Percentiles rank a stretch among this genome's conserved stretches.
phyloP scores from a whole-genome alignment of 2,113 vertebrate genomes.

The Tragelaphus imberbis region DNA sequence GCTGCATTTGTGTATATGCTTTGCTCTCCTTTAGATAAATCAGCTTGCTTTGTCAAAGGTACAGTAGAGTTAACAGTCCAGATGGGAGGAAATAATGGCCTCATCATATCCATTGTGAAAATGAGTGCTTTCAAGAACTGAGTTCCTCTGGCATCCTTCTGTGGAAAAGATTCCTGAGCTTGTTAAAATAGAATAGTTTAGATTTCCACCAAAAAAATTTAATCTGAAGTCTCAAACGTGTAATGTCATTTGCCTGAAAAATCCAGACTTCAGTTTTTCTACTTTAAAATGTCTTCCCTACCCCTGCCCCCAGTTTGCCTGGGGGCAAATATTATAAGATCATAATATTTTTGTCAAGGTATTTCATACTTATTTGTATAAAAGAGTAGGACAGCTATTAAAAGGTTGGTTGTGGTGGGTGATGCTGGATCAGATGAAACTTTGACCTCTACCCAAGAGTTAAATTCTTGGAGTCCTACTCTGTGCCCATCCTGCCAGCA shows the following conservation, averaged over 20 bases:
- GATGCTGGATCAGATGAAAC: neutral
- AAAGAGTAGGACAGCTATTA: neutral
- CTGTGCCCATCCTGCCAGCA: neutral
- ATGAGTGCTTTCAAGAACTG: neutral
- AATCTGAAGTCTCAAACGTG: neutral
- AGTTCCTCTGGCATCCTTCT: neutral
- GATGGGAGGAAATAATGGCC: neutral
- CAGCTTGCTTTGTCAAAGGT: neutral
- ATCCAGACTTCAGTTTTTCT: neutral
- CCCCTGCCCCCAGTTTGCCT: neutral
- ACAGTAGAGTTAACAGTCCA: neutral
- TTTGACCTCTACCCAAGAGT: neutral
- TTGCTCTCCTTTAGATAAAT: neutral
- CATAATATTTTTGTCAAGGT: neutral
- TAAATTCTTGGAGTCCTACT: neutral
- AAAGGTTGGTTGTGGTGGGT: neutral
- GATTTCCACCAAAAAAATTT: neutral
- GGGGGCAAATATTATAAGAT: too few relatives aligned
- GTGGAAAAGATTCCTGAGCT: neutral
- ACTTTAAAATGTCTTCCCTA: neutral
- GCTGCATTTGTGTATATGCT: neutral
- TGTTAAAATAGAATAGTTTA: neutral
- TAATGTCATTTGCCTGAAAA: slow-evolving; percentile 19
- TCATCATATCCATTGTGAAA: neutral
- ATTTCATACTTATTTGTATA: neutral